Percentiles rank a stretch among this genome's conserved stretches.
Conservation (phyloP, 1,140 invertebrate species). For the Spodoptera frugiperda region DNA sequence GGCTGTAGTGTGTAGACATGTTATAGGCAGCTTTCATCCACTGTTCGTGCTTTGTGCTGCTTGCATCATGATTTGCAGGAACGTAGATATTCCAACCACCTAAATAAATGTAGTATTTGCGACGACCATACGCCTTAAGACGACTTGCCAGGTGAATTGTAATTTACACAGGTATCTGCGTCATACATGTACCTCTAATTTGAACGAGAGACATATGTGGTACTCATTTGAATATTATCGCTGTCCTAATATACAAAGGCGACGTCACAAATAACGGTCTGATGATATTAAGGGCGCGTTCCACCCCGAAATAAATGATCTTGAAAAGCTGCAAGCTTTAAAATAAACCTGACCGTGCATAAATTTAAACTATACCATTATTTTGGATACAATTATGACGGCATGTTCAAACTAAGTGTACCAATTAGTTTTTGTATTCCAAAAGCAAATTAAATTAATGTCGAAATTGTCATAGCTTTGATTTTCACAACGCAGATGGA, state of each 20-base stretch:
- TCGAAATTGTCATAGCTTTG: too few relatives aligned
- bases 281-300: not conserved
- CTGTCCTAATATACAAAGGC: conserved; percentile 8
- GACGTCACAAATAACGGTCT: conserved; percentile 16
- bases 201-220: not conserved
- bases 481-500: too few relatives aligned
- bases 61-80: too few relatives aligned
- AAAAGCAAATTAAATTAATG: too few relatives aligned
- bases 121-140: too few relatives aligned
- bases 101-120: too few relatives aligned
- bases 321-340: conserved; percentile 23
- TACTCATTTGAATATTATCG: conserved; percentile 28
- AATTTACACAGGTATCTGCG: not conserved
- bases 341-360: conserved; percentile 32
- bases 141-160: not conserved
- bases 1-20: too few relatives aligned
- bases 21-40: too few relatives aligned
- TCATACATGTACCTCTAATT: not conserved
- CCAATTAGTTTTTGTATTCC: too few relatives aligned
- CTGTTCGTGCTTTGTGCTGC: too few relatives aligned
- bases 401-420: not conserved
- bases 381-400: conserved; percentile 14
- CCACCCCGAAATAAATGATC: conserved; percentile 4
- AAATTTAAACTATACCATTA: conserved; percentile 20
- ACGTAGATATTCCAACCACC: too few relatives aligned